Base-by-base conservation (phyloP, 2,113 vertebrate genomes). In the Fregata magnificens region DNA sequence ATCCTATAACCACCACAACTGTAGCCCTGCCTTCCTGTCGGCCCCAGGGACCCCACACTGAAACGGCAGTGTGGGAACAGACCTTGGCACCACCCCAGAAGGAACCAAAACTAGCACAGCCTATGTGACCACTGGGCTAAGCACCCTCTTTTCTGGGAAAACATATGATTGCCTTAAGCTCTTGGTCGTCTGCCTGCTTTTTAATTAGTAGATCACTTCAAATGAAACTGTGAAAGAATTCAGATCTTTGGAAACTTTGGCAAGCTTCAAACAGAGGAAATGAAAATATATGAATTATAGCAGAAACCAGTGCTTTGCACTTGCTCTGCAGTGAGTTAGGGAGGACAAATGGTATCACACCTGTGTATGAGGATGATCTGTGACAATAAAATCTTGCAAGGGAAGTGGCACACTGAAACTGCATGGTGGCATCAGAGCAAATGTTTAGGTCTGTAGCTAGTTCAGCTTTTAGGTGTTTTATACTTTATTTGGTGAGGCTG, bases 171-270 rank as follows among this genome's bases (percentile, higher is more conserved):
- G 53, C 42, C 59, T 73, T 73, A 92, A 92, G 61, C 38, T 91
- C 36, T 89, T 94, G 89, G 73, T 87, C 82, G 70, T 42, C 44
- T 96, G 86, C 69, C 94, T 67, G 56, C 16, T 87, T 95, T 93
- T 93, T 87, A 86, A 87, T 91, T 82, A 86, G 53, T 40, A 69
- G 61, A 87, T 82, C 62, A 74, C 67, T 90, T 86, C 1, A 34
- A 93, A 91, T 16, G 14, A 93, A 95, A 86, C 44, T 69, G 47
- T 2, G 2, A 22, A 71, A 82, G 78, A 89, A 87, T 69, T 82
- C 38, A 84, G 18, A 45, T 82, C 61, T 87, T 87, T 61, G 36
- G 77, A 82, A 84, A 79, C 11, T 34, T 79, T 59, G 61, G 77
- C 90, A 95, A 78, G 16, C 40, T 89, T 92, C 61, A 66, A 69